Evolutionary conservation across 2,113 vertebrate genomes (phyloP).

Genomic region (Neolamprologus hecqui): DNA sequence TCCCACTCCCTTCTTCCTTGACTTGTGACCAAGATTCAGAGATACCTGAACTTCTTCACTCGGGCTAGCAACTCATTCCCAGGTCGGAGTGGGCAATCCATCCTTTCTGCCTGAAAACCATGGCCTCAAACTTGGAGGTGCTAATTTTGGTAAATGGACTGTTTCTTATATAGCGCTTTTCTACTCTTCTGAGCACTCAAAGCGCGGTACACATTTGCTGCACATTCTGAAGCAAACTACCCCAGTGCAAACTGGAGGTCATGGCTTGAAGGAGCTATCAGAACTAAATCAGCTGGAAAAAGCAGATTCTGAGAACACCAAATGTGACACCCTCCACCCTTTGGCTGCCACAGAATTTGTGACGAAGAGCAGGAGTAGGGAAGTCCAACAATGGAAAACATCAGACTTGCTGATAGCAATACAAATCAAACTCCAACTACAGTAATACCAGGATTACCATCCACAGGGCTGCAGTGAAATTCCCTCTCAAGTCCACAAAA

Average conservation of each 20-base stretch:
- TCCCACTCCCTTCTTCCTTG: neutral
- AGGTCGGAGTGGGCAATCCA: neutral
- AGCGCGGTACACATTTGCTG: neutral
- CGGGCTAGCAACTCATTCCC: neutral
- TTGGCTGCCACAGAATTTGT: neutral
- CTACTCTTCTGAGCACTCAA: neutral
- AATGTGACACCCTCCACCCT: neutral
- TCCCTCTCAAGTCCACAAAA: neutral
- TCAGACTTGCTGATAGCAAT: neutral
- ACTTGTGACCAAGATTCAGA: neutral
- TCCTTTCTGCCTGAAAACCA: neutral
- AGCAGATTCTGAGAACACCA: neutral
- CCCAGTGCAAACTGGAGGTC: neutral
- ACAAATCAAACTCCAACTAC: neutral
- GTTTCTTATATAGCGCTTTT: neutral
- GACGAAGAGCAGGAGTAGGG: neutral
- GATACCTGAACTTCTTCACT: neutral
- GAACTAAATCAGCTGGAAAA: neutral
- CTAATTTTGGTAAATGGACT: neutral
- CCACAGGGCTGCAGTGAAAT: neutral
- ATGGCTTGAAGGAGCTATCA: neutral
- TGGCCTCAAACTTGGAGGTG: neutral
- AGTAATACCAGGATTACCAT: neutral
- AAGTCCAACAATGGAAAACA: neutral
- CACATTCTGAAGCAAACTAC: neutral